phyloP scores from a whole-genome alignment of 2,113 vertebrate genomes.

The Axis porcinus region DNA sequence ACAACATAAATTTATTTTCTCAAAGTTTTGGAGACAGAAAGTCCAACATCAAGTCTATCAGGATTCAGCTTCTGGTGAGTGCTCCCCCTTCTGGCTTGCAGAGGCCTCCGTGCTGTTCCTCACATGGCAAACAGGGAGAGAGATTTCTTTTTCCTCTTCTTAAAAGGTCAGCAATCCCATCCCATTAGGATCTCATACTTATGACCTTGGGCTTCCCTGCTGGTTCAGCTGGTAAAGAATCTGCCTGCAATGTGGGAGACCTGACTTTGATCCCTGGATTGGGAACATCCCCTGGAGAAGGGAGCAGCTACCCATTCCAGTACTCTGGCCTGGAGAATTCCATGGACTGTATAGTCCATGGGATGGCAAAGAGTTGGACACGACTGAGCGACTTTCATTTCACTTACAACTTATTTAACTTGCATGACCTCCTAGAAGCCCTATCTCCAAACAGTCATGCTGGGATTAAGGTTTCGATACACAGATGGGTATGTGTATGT shows the following conservation, averaged over 20 bases:
- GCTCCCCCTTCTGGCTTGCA: background rate
- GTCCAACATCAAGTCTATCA: background rate
- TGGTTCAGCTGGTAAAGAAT: background rate
- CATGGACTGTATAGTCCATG: background rate
- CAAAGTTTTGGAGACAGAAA: background rate
- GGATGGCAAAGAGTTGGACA: background rate
- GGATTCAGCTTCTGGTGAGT: background rate
- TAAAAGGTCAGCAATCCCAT: background rate
- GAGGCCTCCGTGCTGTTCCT: background rate
- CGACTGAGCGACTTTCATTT: background rate
- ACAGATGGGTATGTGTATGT: no score
- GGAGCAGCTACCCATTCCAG: background rate
- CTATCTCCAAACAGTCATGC: background rate
- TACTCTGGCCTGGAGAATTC: background rate
- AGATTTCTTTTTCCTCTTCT: background rate
- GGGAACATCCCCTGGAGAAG: background rate
- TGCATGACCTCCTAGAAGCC: background rate
- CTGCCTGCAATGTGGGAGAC: background rate
- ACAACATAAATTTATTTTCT: background rate
- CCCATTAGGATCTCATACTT: background rate
- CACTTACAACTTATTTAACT: background rate
- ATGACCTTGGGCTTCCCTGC: background rate
- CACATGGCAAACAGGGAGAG: background rate
- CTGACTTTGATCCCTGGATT: background rate
- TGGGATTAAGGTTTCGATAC: background rate